These are phyloP conservation scores for Chiloscyllium punctatum DNA, from an alignment of 2,797 vertebrate species.

Conservation along the genomic window DNA sequence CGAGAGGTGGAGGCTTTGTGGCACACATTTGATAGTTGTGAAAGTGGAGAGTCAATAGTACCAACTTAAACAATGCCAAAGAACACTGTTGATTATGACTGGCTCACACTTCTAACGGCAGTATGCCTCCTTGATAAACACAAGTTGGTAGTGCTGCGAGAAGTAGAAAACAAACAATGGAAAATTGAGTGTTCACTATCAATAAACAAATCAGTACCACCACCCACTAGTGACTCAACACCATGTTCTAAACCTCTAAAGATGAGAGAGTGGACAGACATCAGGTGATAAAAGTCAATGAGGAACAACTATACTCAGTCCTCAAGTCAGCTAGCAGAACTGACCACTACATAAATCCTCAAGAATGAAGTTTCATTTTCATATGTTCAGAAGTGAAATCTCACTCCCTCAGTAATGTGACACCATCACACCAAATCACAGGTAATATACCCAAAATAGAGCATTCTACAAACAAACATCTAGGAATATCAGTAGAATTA, in stretches of 20 bases:
- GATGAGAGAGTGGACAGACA: not conserved
- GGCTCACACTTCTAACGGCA: not conserved
- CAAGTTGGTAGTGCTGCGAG: not conserved
- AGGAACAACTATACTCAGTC: not conserved
- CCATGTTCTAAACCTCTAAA: not conserved
- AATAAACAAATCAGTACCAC: not conserved
- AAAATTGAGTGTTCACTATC: not conserved
- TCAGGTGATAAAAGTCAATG: not conserved
- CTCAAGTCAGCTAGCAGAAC: not conserved
- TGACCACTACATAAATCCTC: not conserved
- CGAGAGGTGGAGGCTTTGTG: not conserved
- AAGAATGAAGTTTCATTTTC: not conserved
- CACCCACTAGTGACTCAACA: not conserved
- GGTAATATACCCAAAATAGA: not conserved
- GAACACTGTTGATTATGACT: not conserved
- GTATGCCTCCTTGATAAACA: not conserved
- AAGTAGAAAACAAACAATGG: not conserved
- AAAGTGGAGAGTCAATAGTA: not conserved
- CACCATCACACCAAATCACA: not conserved
- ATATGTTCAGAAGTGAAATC: not conserved
- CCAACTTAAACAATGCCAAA: not conserved
- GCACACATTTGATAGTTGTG: not conserved
- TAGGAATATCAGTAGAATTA: not conserved
- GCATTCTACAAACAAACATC: too few species aligned
- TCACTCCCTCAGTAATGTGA: not conserved